Evolutionary conservation across 2,888 invertebrate genomes (phyloP).

Genomic region (Fabriciana adippe): DNA sequence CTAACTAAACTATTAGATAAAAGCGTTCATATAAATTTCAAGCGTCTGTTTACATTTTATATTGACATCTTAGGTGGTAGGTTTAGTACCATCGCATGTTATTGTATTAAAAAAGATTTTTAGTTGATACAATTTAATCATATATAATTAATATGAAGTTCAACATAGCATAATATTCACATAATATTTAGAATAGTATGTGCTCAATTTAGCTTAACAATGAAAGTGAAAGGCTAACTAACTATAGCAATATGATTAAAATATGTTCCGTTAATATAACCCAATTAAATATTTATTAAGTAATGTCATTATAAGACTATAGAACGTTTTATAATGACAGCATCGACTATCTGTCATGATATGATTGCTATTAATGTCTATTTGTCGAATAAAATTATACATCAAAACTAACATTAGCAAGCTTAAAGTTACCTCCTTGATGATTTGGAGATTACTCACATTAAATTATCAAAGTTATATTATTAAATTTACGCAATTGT

Average conservation of each 20-base stretch:
- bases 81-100: too few species aligned
- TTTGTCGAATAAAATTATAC: slow-evolving; percentile 55
- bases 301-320: slow-evolving; percentile 63
- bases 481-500: not conserved
- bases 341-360: slow-evolving; percentile 64
- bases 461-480: not conserved
- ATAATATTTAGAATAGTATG: slow-evolving; percentile 12
- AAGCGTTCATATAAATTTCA: slow-evolving; percentile 36
- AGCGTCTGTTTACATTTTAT: slow-evolving; percentile 35
- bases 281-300: slow-evolving; percentile 75
- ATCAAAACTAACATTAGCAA: slow-evolving; percentile 52
- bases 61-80: slow-evolving; percentile 10
- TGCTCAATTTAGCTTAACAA: slow-evolving; percentile 49
- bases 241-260: slow-evolving; percentile 62
- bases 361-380: slow-evolving; percentile 58
- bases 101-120: too few species aligned
- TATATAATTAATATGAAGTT: not conserved
- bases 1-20: slow-evolving; percentile 37
- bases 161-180: slow-evolving; percentile 9
- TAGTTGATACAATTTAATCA: not conserved
- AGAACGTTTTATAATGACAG: slow-evolving; percentile 62
- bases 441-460: slow-evolving; percentile 12
- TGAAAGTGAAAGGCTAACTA: slow-evolving; percentile 69
- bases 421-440: not conserved
- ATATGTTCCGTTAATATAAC: slow-evolving; percentile 70